Percentiles rank a stretch among this genome's conserved stretches.
Evolutionary conservation across 2,113 vertebrate genomes (phyloP).

Genomic region (Eretmodus cyanostictus): DNA sequence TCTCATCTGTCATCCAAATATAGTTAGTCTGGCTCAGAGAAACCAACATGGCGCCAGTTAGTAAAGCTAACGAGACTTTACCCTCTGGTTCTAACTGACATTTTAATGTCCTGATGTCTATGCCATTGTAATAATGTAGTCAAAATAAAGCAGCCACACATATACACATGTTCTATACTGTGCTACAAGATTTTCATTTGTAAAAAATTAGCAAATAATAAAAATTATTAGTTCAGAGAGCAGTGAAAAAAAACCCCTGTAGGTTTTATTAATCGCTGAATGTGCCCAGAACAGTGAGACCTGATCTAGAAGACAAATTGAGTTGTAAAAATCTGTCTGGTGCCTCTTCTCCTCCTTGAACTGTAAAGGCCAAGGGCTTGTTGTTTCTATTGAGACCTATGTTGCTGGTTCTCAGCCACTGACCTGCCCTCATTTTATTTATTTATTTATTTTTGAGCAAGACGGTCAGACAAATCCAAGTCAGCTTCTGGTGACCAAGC

Average conservation of each 20-base stretch:
- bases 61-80: not conserved
- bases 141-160: not conserved
- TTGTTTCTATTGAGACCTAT: slow-evolving; percentile 12
- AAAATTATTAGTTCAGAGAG: not conserved
- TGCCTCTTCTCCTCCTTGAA: not conserved
- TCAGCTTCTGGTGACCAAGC: slow-evolving; percentile 37
- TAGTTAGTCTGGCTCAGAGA: not conserved
- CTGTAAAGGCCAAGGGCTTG: not conserved
- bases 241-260: fast-evolving
- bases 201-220: not conserved
- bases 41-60: not conserved
- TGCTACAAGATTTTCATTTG: not conserved
- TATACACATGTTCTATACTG: not conserved
- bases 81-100: not conserved
- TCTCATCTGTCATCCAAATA: not conserved
- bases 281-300: not conserved
- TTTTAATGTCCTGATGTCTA: not conserved
- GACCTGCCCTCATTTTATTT: not conserved
- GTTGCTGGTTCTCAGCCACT: slow-evolving; percentile 30
- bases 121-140: not conserved
- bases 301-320: not conserved
- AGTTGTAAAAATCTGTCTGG: not conserved
- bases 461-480: slow-evolving; percentile 31
- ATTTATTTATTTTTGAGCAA: slow-evolving; percentile 13
- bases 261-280: not conserved